Percentiles rank a stretch among this genome's conserved stretches.
These are phyloP conservation scores for Drosophila kikkawai DNA, from an alignment of 1,140 invertebrate genomes.

Conservation along the genomic window DNA sequence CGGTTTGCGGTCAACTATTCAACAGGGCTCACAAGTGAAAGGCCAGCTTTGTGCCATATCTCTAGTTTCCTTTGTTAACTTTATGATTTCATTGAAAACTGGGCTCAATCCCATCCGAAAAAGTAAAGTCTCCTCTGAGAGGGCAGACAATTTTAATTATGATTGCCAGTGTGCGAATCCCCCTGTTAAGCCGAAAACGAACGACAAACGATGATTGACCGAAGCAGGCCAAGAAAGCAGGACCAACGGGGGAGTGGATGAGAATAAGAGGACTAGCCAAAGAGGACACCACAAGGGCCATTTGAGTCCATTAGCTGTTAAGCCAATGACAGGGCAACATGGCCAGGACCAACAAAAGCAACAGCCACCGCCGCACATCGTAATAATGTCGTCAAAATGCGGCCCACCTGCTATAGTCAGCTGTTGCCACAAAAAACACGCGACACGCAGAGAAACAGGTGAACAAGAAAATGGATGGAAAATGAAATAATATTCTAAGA, in stretches of 20 bases:
- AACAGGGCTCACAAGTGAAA: background rate
- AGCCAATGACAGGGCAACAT: constrained; percentile 62
- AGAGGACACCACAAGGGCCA: constrained; percentile 54
- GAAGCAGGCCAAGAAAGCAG: constrained; percentile 31
- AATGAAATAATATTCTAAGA: background rate
- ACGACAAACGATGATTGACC: constrained; percentile 51
- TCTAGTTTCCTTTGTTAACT: constrained; percentile 10
- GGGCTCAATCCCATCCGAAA: background rate
- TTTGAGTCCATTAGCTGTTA: constrained; percentile 78
- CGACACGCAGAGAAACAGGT: background rate
- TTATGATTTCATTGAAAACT: constrained; percentile 4
- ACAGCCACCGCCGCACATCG: constrained; percentile 42
- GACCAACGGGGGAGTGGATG: background rate
- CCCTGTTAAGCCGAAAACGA: constrained; percentile 59
- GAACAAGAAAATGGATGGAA: no score
- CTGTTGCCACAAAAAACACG: constrained; percentile 27
- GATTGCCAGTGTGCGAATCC: constrained; percentile 39
- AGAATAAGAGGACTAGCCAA: constrained; percentile 22
- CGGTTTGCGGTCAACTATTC: constrained; percentile 38
- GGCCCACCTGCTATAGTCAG: constrained; percentile 63
- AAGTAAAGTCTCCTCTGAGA: constrained; percentile 26
- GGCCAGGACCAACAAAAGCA: constrained; percentile 39
- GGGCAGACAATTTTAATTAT: constrained; percentile 57
- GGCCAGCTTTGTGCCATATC: constrained; percentile 13
- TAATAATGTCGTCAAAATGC: constrained; percentile 67